Base-by-base conservation (phyloP, 2,888 invertebrate genomes). In the Caradrina kadenii region DNA sequence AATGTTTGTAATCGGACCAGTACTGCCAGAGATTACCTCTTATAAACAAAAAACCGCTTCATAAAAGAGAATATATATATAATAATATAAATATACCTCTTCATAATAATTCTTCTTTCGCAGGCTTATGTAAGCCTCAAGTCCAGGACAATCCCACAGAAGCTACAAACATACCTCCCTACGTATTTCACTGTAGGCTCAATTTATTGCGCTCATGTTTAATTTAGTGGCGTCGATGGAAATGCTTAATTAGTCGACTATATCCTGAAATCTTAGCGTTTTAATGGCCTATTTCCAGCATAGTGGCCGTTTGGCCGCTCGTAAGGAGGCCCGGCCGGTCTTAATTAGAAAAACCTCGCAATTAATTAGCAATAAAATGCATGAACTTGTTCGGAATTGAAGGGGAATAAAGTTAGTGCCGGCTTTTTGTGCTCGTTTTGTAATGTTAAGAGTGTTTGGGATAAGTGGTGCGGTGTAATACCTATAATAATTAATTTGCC, bases 321-420 rank as follows among this genome's bases (percentile, higher is more conserved):
- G 76, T 73, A 71, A 73, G 69, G 50, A 69, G 48, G 61, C 71
- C 42, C 60, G 48, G 55, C 54, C 66, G 54, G 76, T 79, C 82
- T 81, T 81, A 79, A 81, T 81, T 76, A 81, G 76, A 73, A 81
- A 76, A 79, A 76, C 79, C 73, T 64, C 66, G 69, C 55, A 69
- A 79, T 81, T 79, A 81, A 81, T 81, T 81, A 70, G 76, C 69
- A 64, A 80, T 80, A 76, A 73, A 72, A 56, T 72, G 67, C 60
- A 72, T 76, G 58, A 45, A 67, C 60, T 62, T 67, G 65, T 61
- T 53, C 49, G 55, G 49, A 73, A 63, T 66, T 64, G 42, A 73
- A 68, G 62, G 50, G 65, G 55, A 56, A 65, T 48, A 1, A 26
- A 59, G 53, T 45, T 31, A 55, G 53, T 45, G 45, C 21, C 3